Conservation (phyloP, 64 coral and sea anemone species). For the Porites australiensis region DNA sequence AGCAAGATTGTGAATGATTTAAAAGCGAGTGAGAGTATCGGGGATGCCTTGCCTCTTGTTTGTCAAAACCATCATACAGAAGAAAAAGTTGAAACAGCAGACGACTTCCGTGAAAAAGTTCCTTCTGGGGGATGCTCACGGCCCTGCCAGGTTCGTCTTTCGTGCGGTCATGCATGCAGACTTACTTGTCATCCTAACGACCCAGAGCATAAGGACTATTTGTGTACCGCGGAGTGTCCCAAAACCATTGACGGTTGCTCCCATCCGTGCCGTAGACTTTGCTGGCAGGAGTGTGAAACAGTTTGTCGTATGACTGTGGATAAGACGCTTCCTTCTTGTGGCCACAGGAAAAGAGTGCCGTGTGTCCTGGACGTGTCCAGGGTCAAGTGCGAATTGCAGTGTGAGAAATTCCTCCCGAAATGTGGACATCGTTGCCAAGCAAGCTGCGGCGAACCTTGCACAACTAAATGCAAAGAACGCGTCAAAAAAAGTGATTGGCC, state of each 20-base stretch:
- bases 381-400: slow-evolving; percentile 33
- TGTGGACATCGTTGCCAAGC: slow-evolving; percentile 73
- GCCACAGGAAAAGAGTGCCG: slow-evolving; percentile 38
- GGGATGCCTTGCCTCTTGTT: slow-evolving; percentile 40
- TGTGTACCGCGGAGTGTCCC: slow-evolving; percentile 65
- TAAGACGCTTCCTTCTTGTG: slow-evolving; percentile 53
- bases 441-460: slow-evolving; percentile 23
- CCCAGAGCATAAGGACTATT: slow-evolving; percentile 48
- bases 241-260: slow-evolving; percentile 54
- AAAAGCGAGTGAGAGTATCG: slow-evolving; percentile 1
- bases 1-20: slow-evolving; percentile 66
- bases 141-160: slow-evolving; percentile 59
- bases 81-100: neutral
- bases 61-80: slow-evolving; percentile 72
- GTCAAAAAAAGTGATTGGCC: slow-evolving; percentile 13
- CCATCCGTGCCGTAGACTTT: slow-evolving; percentile 61
- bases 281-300: slow-evolving; percentile 44
- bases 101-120: slow-evolving; percentile 75
- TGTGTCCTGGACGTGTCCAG: slow-evolving; percentile 9
- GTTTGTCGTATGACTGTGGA: slow-evolving; percentile 32
- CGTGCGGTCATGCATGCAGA: slow-evolving; percentile 85
- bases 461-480: neutral
- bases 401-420: slow-evolving; percentile 55
- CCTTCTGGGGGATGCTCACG: slow-evolving; percentile 72
- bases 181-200: slow-evolving; percentile 72